phyloP scores from a whole-genome alignment of 2,888 invertebrate genomes.

The Apodemia zela region DNA sequence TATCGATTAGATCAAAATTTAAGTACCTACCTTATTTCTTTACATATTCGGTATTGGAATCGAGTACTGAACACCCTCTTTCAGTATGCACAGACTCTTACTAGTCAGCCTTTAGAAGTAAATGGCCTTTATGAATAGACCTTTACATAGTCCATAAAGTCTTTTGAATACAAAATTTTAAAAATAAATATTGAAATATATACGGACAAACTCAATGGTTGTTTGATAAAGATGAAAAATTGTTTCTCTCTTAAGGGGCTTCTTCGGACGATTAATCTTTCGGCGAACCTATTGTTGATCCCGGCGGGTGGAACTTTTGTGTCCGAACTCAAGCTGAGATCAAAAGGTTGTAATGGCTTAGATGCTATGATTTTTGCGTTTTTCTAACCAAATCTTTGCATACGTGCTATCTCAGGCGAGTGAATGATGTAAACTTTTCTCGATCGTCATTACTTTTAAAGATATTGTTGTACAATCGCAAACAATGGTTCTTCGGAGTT shows the following conservation, averaged over 20 bases:
- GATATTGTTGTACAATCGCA: slow-evolving; percentile 4
- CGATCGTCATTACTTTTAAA: slow-evolving; percentile 15
- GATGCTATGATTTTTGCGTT: slow-evolving; percentile 55
- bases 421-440: slow-evolving; percentile 17
- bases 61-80: no score
- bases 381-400: slow-evolving; percentile 20
- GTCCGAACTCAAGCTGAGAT: slow-evolving; percentile 60
- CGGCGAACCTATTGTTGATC: slow-evolving; percentile 70
- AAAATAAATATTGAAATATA: slow-evolving; percentile 17
- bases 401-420: slow-evolving; percentile 12
- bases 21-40: no score
- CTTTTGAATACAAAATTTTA: slow-evolving; percentile 13
- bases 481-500: neutral
- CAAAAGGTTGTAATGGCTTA: slow-evolving; percentile 59
- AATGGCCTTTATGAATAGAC: neutral
- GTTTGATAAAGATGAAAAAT: slow-evolving; percentile 78
- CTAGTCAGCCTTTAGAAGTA: no score
- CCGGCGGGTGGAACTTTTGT: slow-evolving; percentile 66
- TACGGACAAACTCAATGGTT: slow-evolving; percentile 15
- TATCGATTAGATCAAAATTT: no score
- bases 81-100: no score
- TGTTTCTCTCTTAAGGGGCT: slow-evolving; percentile 67
- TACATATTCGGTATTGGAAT: no score
- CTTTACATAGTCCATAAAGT: neutral
- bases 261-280: slow-evolving; percentile 75